Conservation (phyloP, 2,797 vertebrate species). For the Orientallactaga sibirica region DNA sequence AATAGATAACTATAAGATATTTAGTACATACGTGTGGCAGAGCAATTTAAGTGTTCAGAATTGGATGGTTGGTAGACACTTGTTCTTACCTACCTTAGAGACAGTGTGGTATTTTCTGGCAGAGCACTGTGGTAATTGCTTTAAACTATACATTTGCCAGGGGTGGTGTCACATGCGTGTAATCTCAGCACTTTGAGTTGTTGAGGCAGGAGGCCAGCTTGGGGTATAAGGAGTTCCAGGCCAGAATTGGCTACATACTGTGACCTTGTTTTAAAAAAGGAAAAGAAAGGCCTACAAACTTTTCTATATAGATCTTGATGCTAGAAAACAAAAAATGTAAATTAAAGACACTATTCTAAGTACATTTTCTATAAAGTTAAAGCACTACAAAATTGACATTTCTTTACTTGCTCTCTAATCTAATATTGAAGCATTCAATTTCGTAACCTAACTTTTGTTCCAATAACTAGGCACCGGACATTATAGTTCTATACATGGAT, state of each 20-base stretch:
- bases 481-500: conserved; percentile 1
- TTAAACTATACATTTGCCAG: neutral
- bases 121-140: neutral
- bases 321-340: conserved; percentile 25
- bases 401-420: conserved; percentile 32
- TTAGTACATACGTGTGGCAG: neutral
- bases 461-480: conserved; percentile 55
- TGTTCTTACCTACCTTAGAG: neutral
- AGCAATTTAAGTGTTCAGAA: neutral
- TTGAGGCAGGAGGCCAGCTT: neutral
- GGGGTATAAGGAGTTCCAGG: neutral
- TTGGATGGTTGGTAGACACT: neutral
- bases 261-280: neutral
- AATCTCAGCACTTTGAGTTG: neutral
- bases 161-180: neutral
- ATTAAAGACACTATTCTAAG: neutral
- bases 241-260: neutral
- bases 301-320: neutral
- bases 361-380: conserved; percentile 25
- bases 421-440: neutral
- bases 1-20: neutral
- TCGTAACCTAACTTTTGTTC: conserved; percentile 67
- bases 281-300: neutral
- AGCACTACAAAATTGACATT: neutral
- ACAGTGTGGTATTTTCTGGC: neutral